phyloP scores from a whole-genome alignment of 2,888 invertebrate species.

The Noctua pronuba region DNA sequence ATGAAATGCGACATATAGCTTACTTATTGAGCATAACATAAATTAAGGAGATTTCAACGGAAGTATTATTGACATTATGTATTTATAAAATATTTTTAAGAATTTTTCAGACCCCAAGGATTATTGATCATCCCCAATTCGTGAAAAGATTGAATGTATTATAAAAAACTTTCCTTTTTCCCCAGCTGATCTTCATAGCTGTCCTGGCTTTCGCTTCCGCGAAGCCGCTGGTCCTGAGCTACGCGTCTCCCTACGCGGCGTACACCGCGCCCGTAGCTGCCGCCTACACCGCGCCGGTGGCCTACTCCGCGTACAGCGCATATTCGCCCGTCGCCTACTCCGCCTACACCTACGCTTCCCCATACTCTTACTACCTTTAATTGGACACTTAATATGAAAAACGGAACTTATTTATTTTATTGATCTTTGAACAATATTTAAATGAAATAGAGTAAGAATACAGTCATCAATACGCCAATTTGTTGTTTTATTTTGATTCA shows the following conservation, averaged over 20 bases:
- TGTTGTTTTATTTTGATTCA: conserved; percentile 38
- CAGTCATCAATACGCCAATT: conserved; percentile 50
- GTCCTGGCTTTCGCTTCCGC: conserved; percentile 85
- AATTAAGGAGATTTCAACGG: not conserved
- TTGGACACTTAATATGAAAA: conserved; percentile 9
- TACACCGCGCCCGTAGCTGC: conserved; percentile 77
- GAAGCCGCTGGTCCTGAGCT: conserved; percentile 75
- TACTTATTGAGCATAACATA: not conserved
- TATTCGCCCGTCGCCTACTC: conserved; percentile 77
- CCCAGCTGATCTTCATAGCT: conserved; percentile 89
- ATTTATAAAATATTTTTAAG: not conserved
- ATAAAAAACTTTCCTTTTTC: not conserved
- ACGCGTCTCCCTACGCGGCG: conserved; percentile 75
- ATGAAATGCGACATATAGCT: not conserved
- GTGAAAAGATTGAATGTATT: not conserved
- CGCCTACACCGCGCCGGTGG: conserved; percentile 80
- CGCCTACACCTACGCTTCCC: conserved; percentile 77
- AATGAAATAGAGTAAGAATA: conserved; percentile 53
- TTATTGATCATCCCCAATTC: not conserved
- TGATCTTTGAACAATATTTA: conserved; percentile 64
- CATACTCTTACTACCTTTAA: conserved; percentile 77
- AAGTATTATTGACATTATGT: not conserved
- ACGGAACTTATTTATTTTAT: conserved; percentile 26
- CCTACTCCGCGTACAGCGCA: conserved; percentile 80
- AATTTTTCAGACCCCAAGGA: not conserved